Evolutionary conservation across 2,797 vertebrate species (phyloP).

Genomic region (Neoniphon sammara): DNA sequence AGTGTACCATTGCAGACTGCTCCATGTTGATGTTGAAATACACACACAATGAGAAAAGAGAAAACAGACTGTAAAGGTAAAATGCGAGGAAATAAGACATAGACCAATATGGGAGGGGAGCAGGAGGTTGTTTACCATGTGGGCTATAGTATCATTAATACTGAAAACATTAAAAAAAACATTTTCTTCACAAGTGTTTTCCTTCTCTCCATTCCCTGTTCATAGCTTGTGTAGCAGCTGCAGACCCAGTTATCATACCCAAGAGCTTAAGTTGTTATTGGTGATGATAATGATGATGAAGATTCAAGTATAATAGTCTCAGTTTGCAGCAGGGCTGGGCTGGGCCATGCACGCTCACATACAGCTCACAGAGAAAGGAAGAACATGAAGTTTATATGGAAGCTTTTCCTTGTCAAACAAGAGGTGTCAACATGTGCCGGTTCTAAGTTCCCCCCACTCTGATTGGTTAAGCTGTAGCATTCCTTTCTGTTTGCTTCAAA

Average conservation of each 20-base stretch:
- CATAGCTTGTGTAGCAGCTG: slow-evolving; percentile 72
- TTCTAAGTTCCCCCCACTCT: slow-evolving; percentile 3
- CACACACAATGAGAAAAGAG: slow-evolving; percentile 41
- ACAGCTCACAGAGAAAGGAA: slow-evolving; percentile 75
- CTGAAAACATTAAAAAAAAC: slow-evolving; percentile 65
- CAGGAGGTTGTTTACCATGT: slow-evolving; percentile 6
- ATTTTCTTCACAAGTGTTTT: slow-evolving; percentile 35
- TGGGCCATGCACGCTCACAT: slow-evolving; percentile 41
- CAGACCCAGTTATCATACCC: slow-evolving; percentile 26
- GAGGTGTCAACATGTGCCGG: slow-evolving; percentile 16
- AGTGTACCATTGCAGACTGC: slow-evolving; percentile 21
- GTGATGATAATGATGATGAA: slow-evolving; percentile 44
- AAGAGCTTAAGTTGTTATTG: slow-evolving; percentile 40
- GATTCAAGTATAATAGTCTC: slow-evolving; percentile 72
- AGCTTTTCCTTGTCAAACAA: slow-evolving; percentile 26
- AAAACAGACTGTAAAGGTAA: slow-evolving; percentile 24
- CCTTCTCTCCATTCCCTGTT: slow-evolving; percentile 68
- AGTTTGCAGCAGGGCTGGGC: slow-evolving; percentile 46
- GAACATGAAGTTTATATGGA: slow-evolving; percentile 19
- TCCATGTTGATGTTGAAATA: slow-evolving; percentile 38
- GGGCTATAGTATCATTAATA: slow-evolving; percentile 69
- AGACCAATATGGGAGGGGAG: background rate
- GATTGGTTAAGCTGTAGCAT: slow-evolving; percentile 28
- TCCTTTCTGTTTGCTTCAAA: background rate
- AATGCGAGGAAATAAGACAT: slow-evolving; percentile 11